Evolutionary conservation across 2,113 vertebrate species (phyloP).

Genomic region (Fulica atra): DNA sequence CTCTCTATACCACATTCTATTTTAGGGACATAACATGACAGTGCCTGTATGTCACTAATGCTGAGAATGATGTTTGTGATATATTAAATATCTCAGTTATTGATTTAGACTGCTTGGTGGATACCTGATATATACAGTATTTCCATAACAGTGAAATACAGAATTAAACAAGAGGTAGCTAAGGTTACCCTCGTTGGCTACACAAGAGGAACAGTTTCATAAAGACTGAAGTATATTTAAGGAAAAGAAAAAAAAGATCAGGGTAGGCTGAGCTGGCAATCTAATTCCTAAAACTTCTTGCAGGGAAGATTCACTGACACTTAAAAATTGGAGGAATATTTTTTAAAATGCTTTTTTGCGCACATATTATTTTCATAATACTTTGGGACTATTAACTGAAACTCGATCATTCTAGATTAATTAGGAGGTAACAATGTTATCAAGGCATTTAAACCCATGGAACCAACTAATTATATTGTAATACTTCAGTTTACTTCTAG

Average conservation of each 20-base stretch:
- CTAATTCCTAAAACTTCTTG: not conserved
- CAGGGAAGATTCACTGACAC: not conserved
- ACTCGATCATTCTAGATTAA: not conserved
- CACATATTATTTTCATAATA: not conserved
- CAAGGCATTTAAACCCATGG: not conserved
- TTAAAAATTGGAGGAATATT: not conserved
- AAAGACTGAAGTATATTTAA: not conserved
- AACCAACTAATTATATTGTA: not conserved
- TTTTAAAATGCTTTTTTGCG: not conserved
- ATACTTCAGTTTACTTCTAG: not conserved
- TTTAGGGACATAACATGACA: slow-evolving; percentile 54
- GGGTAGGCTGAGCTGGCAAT: not conserved
- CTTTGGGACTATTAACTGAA: not conserved
- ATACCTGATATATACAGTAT: slow-evolving; percentile 53
- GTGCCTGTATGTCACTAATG: slow-evolving; percentile 62
- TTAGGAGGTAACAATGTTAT: not conserved
- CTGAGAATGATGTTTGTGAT: slow-evolving; percentile 56
- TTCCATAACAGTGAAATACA: slow-evolving; percentile 45
- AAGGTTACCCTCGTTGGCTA: not conserved
- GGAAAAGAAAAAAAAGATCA: not conserved
- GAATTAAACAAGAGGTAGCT: slow-evolving; percentile 55
- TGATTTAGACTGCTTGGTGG: slow-evolving; percentile 51
- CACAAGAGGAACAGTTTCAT: not conserved
- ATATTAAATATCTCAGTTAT: slow-evolving; percentile 68
- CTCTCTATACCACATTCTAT: slow-evolving; percentile 54